These are phyloP conservation scores for Okamejei kenojei DNA, from an alignment of 2,797 vertebrate species.

Conservation along the genomic window DNA sequence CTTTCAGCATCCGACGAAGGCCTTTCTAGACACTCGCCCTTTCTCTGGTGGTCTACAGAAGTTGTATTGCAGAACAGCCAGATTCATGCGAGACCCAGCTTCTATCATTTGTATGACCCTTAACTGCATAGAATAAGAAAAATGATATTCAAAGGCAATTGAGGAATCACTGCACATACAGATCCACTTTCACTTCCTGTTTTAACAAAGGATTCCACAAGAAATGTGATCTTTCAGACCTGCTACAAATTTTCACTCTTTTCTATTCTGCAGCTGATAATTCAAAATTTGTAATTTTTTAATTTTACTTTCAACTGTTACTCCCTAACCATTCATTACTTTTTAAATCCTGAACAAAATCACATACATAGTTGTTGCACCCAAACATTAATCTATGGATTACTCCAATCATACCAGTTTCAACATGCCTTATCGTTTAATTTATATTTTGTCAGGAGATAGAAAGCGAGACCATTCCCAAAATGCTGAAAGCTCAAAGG, in stretches of 20 bases:
- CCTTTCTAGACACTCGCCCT: not conserved
- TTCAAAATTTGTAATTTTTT: not conserved
- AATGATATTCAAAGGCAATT: not conserved
- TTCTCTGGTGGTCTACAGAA: constrained; percentile 1
- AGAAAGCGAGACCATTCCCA: not conserved
- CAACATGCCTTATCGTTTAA: not conserved
- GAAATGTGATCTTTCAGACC: constrained; percentile 20
- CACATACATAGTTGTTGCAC: not conserved
- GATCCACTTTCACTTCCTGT: not conserved
- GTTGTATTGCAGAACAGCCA: not conserved
- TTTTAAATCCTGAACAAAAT: not conserved
- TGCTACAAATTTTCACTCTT: not conserved
- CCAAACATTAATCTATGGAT: not conserved
- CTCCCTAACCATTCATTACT: not conserved
- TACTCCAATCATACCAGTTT: not conserved
- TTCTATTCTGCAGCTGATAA: not conserved
- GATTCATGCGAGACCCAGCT: not conserved
- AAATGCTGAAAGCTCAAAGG: not conserved
- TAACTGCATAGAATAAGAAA: not conserved
- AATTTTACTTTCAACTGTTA: not conserved
- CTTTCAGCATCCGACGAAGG: not conserved
- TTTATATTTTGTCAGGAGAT: not conserved
- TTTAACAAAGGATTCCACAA: not conserved
- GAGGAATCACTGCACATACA: not conserved
- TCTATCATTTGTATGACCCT: not conserved